These are phyloP conservation scores for Sitophilus oryzae DNA, from an alignment of 1,140 invertebrate genomes.

Conservation along the genomic window DNA sequence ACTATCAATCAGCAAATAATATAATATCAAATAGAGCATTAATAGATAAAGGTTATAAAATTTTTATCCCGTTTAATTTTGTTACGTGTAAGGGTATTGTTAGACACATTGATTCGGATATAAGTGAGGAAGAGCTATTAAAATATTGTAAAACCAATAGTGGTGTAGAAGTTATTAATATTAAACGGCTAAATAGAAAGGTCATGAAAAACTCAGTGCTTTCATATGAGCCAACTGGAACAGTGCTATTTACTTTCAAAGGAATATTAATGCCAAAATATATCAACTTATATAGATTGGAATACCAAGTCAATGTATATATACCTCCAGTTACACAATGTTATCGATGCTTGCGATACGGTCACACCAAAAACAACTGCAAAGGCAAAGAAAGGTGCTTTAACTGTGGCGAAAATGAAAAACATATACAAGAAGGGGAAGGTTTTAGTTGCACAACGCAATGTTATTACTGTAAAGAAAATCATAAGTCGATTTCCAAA, in stretches of 20 bases:
- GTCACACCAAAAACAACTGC: constrained; percentile 17
- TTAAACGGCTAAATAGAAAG: constrained; percentile 2
- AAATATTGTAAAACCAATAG: constrained; percentile 1
- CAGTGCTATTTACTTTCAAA: too few species aligned
- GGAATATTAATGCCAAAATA: constrained; percentile 5
- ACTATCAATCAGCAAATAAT: constrained; percentile 1
- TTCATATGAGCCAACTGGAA: constrained; percentile 2
- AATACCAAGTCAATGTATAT: background rate
- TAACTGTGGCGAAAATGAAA: constrained; percentile 6
- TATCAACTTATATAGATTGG: background rate
- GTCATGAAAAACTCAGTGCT: background rate
- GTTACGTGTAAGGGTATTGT: constrained; percentile 2
- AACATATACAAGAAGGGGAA: background rate
- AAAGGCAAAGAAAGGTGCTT: constrained; percentile 12
- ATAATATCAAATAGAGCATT: background rate
- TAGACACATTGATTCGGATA: constrained; percentile 3
- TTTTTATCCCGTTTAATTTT: constrained; percentile 7
- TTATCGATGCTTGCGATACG: constrained; percentile 6
- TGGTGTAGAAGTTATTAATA: background rate
- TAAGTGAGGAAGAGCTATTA: background rate
- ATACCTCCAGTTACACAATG: too few species aligned
- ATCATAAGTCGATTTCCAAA: constrained; percentile 12
- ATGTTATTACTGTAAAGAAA: constrained; percentile 9
- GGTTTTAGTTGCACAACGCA: background rate
- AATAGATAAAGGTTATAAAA: too few species aligned